Percentiles rank a stretch among this genome's conserved stretches.
Conservation (phyloP, 1,140 invertebrate species). For the Drosophila repleta region DNA sequence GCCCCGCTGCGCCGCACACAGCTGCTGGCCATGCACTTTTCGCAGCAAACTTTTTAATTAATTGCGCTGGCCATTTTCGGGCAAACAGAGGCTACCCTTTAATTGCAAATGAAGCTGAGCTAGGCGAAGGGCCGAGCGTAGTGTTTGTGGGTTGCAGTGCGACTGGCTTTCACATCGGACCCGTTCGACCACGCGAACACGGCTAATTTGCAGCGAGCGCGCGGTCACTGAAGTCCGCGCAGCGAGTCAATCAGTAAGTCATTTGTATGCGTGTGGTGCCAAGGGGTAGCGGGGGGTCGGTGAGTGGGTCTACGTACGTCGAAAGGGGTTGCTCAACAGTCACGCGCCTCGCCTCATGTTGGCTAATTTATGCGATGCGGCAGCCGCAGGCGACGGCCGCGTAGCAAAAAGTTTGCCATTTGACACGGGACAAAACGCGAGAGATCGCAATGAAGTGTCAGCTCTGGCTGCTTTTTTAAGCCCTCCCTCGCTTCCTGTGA, state of each 20-base stretch:
- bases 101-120: constrained; percentile 53
- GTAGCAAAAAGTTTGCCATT: constrained; percentile 61
- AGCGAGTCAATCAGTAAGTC: constrained; percentile 70
- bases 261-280: constrained; percentile 39
- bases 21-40: constrained; percentile 29
- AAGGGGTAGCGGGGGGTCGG: background rate
- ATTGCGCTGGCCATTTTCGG: constrained; percentile 67
- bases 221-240: constrained; percentile 5
- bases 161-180: constrained; percentile 22
- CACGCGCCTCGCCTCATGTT: constrained; percentile 66
- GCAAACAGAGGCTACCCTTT: constrained; percentile 29
- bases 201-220: constrained; percentile 61
- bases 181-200: constrained; percentile 51
- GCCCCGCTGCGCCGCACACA: background rate
- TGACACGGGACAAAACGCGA: constrained; percentile 27
- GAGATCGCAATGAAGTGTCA: constrained; percentile 1
- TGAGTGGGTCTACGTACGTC: background rate
- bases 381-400: constrained; percentile 56
- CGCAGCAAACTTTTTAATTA: constrained; percentile 74
- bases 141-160: background rate
- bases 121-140: background rate
- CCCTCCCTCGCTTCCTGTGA: background rate
- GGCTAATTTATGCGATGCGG: constrained; percentile 75
- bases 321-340: constrained; percentile 37
- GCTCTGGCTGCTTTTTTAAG: background rate